Base-by-base conservation (phyloP, 2,113 vertebrate genomes). In the Mungos mungo region DNA sequence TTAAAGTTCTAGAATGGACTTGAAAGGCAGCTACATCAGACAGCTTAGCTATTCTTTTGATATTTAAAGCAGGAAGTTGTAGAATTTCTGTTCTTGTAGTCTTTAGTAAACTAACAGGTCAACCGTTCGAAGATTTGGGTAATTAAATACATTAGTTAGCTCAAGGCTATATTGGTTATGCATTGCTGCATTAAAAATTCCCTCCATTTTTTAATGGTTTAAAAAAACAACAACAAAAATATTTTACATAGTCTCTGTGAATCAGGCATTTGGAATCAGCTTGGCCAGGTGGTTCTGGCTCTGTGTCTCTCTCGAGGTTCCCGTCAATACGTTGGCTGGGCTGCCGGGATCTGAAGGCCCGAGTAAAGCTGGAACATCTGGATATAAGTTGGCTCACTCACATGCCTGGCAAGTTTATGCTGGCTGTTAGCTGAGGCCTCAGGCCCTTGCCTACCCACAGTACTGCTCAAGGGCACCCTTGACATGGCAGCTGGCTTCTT, bases 1-100 rank as follows among this genome's bases (percentile, higher is more conserved):
- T 95, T 90, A 16, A 96, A 81, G 68, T 83, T 88, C 60, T 83
- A 54, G 33, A 66, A 50, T 88, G 63, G 93, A n/a, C 45, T 66
- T 47, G 31, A 77, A 88, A 90, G 50, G 66, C 29, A 76, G 41
- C 16, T 57, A 31, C 2, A 19, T 41, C 15, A 66, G 15, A 80
- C 35, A 84, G 33, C 35, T 65, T 86, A 77, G 81, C 66, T 96
- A 33, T 95, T 35, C 50, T 72, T 93, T 88, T 60, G 21, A 79
- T 83, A 88, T 19, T 80, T 45, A 93, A 45, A 45, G 38, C 41
- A 93, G 38, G 33, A 88, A 88, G 23, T 85, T 50, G 38, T 2
- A 50, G 4, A 74, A 63, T 81, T 81, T 63, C 23, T 50, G 82
- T 27, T 90, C 33, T 18, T 45, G 0, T 65, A 82, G 76, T 88